Conservation (phyloP, 2,888 invertebrate genomes). For the Tinea trinotella region DNA sequence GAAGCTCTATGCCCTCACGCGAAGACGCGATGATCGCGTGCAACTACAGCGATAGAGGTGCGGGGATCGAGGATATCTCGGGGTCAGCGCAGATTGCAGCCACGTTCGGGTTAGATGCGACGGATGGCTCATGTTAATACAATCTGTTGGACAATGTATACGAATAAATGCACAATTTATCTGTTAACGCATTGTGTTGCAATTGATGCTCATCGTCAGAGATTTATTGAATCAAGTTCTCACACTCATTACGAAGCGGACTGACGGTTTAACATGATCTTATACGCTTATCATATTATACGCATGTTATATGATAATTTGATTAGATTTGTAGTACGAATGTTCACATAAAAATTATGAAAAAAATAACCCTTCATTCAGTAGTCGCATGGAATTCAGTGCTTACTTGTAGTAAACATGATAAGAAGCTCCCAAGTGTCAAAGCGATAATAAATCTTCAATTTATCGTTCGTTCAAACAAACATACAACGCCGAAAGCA, state of each 20-base stretch:
- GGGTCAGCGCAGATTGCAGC: constrained; percentile 71
- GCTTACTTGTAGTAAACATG: constrained; percentile 35
- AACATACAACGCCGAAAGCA: constrained; percentile 28
- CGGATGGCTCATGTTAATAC: background rate
- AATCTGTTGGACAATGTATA: background rate
- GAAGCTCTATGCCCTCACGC: constrained; percentile 10
- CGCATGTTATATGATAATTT: background rate
- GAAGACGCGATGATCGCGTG: constrained; percentile 38
- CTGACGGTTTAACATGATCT: background rate
- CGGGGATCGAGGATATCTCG: constrained; percentile 67
- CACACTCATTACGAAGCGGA: background rate
- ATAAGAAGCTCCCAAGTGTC: constrained; percentile 44
- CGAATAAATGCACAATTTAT: background rate
- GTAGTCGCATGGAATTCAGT: constrained; percentile 35
- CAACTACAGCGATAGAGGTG: constrained; percentile 20
- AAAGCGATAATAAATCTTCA: constrained; percentile 25
- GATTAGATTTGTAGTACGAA: background rate
- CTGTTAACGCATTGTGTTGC: background rate
- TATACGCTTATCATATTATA: background rate
- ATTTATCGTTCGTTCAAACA: constrained; percentile 11
- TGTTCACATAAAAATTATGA: background rate
- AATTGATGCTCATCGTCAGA: background rate
- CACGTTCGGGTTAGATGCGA: constrained; percentile 23
- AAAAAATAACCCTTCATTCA: constrained; percentile 31
- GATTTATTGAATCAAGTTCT: background rate